Conservation (phyloP, 2,888 invertebrate species). For the Neuroscelio doddi region DNA sequence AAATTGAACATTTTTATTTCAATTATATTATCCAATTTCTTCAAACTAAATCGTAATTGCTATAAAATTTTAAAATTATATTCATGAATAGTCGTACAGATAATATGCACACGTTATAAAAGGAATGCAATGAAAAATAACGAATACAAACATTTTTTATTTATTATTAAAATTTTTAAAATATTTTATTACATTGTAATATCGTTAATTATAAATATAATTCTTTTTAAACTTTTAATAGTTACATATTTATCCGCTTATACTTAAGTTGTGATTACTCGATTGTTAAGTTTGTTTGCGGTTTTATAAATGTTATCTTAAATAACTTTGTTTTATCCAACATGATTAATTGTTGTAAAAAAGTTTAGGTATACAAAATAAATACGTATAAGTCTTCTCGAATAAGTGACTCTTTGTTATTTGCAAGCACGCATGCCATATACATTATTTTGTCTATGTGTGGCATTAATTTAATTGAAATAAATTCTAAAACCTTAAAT, state of each 20-base stretch:
- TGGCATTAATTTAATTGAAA: constrained; percentile 14
- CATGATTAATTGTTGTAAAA: too few relatives aligned
- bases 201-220: not conserved
- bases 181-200: too few relatives aligned
- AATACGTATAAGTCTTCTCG: not conserved
- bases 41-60: too few relatives aligned
- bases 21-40: not conserved
- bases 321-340: constrained; percentile 3
- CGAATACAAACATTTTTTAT: not conserved
- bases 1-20: constrained; percentile 30
- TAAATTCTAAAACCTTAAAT: constrained; percentile 35
- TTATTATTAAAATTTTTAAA: too few relatives aligned
- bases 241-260: not conserved
- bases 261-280: too few relatives aligned
- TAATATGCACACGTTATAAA: not conserved
- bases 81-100: too few relatives aligned
- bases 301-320: constrained; percentile 2
- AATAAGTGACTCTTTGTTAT: constrained; percentile 22
- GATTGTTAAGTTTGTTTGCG: too few relatives aligned
- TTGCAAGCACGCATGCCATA: constrained; percentile 25
- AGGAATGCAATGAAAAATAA: not conserved
- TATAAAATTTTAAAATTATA: too few relatives aligned
- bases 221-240: not conserved
- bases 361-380: not conserved
- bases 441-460: constrained; percentile 22